Evolutionary conservation across 2,113 vertebrate genomes (phyloP).

Genomic region (Leucosticte australis): DNA sequence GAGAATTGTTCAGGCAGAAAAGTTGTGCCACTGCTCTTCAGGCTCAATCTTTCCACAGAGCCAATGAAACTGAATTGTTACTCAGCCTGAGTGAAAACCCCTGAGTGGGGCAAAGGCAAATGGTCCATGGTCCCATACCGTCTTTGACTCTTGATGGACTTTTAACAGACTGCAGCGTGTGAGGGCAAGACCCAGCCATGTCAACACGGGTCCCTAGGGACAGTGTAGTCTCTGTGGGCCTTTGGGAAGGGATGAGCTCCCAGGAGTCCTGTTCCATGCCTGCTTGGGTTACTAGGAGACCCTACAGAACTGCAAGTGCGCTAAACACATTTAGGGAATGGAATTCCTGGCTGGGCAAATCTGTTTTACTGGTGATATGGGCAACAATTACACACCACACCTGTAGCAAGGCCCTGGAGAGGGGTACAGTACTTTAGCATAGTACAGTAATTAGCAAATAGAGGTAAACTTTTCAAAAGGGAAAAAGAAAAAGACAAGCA

Average conservation of each 20-base stretch:
- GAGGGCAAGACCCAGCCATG: neutral
- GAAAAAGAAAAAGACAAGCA: neutral
- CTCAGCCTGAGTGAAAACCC: neutral
- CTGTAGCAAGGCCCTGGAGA: neutral
- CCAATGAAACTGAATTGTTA: neutral
- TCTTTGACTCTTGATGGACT: neutral
- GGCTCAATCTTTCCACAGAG: neutral
- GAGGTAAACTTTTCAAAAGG: neutral
- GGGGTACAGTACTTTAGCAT: neutral
- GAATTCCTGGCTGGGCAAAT: neutral
- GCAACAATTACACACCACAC: rapidly evolving
- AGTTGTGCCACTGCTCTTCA: neutral
- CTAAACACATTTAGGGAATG: neutral
- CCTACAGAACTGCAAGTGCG: neutral
- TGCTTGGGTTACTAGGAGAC: neutral
- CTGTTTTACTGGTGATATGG: neutral
- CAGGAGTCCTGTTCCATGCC: neutral
- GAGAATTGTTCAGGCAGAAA: neutral
- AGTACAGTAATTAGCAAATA: neutral
- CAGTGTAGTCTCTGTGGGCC: neutral
- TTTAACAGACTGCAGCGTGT: neutral
- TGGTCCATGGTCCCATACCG: too few relatives aligned
- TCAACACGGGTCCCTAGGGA: neutral
- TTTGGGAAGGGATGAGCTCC: neutral
- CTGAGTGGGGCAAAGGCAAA: neutral